A percentile compares a stretch with the other conserved stretches of the same genome.
Conservation (phyloP, 2,113 vertebrate species). For the Dendrocopos noguchii region DNA sequence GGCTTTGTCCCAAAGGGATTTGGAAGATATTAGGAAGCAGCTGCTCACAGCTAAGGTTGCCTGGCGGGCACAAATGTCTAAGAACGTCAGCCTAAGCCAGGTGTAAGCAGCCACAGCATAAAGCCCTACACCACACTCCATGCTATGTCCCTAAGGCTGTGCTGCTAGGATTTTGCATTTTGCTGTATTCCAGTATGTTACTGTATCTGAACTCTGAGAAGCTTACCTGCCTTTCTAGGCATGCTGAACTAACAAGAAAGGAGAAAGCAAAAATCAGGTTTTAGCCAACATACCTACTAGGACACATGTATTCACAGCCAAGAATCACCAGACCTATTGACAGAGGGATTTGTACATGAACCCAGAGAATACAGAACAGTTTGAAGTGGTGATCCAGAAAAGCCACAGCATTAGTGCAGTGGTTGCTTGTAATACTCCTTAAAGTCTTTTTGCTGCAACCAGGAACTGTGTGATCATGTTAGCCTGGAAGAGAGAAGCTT, state of each 20-base stretch:
- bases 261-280: not conserved
- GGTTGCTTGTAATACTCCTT: not conserved
- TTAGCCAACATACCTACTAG: not conserved
- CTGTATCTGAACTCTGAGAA: not conserved
- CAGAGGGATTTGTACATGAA: not conserved
- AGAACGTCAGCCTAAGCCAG: not conserved
- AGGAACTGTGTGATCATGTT: not conserved
- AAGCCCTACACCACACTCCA: not conserved
- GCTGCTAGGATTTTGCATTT: not conserved
- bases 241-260: not conserved
- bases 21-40: not conserved
- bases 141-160: not conserved
- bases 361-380: not conserved
- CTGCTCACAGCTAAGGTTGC: not conserved
- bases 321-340: not conserved
- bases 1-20: constrained; percentile 2
- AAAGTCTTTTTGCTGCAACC: not conserved
- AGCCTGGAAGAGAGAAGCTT: not conserved
- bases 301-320: rapidly evolving
- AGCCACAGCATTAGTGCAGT: not conserved
- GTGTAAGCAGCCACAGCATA: not conserved
- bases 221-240: not conserved
- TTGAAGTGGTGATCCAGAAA: not conserved
- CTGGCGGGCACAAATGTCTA: not conserved
- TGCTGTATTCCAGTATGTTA: not conserved